A percentile compares a stretch with the other conserved stretches of the same genome.
phyloP scores from a whole-genome alignment of 30 jellyfish, hydroid and myxozoan species.

The Hydractinia symbiolongicarpus region DNA sequence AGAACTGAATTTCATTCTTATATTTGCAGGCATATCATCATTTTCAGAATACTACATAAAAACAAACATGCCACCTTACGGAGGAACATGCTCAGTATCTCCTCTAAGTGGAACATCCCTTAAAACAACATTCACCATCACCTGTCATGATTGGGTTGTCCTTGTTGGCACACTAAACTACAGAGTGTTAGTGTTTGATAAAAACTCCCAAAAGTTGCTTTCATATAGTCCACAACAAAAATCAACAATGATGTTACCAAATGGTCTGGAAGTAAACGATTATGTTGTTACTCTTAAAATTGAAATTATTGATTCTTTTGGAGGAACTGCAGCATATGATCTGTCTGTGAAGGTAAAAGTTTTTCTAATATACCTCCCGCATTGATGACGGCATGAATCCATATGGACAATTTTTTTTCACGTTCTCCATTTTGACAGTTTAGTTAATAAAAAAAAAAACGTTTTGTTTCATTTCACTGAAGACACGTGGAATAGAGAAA shows the following conservation, averaged over 20 bases:
- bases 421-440: too few species aligned
- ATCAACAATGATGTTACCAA: conserved; percentile 5
- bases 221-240: conserved; percentile 15
- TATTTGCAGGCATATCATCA: neutral
- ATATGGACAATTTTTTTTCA: too few species aligned
- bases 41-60: conserved; percentile 16
- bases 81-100: conserved; percentile 11
- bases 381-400: neutral
- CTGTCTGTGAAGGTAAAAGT: conserved; percentile 11
- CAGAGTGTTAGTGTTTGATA: neutral
- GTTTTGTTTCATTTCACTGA: too few species aligned
- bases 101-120: conserved; percentile 24
- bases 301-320: conserved; percentile 18
- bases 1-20: too few species aligned
- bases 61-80: conserved; percentile 13
- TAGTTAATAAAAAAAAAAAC: too few species aligned
- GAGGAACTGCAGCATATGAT: conserved; percentile 7
- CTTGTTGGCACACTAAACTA: neutral
- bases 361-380: neutral
- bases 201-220: neutral
- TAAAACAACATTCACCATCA: neutral
- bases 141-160: conserved; percentile 18
- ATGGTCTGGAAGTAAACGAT: neutral
- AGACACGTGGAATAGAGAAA: too few species aligned
- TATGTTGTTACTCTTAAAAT: conserved; percentile 16